These are phyloP conservation scores for Chloebia gouldiae DNA, from an alignment of 2,113 vertebrate species.

Conservation along the genomic window DNA sequence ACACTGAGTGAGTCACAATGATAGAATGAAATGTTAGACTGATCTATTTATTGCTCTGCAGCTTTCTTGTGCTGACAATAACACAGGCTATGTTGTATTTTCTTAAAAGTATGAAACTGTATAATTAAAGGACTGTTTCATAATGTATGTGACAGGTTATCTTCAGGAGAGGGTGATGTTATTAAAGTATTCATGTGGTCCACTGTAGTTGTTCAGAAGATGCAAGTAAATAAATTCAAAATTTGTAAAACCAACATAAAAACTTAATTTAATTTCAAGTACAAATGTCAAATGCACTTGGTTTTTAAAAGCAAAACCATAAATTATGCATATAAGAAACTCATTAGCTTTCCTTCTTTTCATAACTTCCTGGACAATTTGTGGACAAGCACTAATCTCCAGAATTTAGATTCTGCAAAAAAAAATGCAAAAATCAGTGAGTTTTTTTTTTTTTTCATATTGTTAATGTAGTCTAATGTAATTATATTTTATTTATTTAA, in stretches of 20 bases:
- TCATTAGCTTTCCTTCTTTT: neutral
- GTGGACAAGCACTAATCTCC: neutral
- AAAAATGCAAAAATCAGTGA: neutral
- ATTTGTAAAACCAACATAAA: neutral
- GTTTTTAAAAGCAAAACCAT: neutral
- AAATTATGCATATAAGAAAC: neutral
- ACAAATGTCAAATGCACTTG: neutral
- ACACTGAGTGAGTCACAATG: constrained; percentile 19
- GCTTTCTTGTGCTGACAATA: neutral
- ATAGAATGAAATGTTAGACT: neutral
- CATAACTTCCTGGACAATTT: neutral
- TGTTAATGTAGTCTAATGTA: neutral
- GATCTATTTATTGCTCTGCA: constrained; percentile 1
- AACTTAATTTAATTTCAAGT: neutral
- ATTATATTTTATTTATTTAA: neutral
- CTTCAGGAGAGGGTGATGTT: neutral
- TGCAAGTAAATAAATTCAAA: neutral
- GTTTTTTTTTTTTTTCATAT: neutral
- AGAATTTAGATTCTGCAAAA: neutral
- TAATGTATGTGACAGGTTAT: neutral
- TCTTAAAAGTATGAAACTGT: neutral
- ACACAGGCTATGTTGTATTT: neutral
- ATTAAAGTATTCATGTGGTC: neutral
- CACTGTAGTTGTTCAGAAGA: neutral
- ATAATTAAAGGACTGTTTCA: neutral